Conservation (phyloP, 2,113 vertebrate species). For the Pardalotus punctatus region DNA sequence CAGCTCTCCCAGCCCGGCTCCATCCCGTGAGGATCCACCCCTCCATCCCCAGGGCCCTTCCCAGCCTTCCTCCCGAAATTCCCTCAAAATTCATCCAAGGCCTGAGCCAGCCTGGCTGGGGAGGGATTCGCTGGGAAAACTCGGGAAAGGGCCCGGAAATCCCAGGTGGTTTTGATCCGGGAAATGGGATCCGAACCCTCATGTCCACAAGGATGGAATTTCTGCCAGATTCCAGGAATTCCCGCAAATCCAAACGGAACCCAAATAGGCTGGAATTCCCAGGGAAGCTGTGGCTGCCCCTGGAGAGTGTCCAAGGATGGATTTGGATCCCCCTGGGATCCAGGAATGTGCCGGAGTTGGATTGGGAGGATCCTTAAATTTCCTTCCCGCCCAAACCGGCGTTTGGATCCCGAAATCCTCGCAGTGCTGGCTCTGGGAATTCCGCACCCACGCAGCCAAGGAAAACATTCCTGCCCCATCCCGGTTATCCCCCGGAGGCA, state of each 20-base stretch:
- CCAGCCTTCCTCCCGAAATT: neutral
- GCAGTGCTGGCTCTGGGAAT: rapidly evolving
- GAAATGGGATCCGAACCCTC: neutral
- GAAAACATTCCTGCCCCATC: neutral
- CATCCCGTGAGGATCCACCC: neutral
- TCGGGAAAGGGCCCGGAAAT: neutral
- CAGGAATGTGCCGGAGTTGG: rapidly evolving
- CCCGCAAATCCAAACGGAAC: too few relatives aligned
- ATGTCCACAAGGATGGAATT: neutral
- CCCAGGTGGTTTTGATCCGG: too few relatives aligned
- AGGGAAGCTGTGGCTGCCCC: neutral
- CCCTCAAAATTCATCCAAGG: neutral
- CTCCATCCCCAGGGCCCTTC: neutral
- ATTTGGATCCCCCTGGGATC: rapidly evolving
- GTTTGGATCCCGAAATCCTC: neutral
- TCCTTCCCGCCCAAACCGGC: neutral
- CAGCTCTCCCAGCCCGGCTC: too few relatives aligned
- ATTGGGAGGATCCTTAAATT: rapidly evolving
- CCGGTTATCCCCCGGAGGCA: neutral
- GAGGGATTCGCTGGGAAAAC: neutral
- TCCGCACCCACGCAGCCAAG: rapidly evolving
- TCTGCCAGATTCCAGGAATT: neutral
- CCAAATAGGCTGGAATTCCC: neutral
- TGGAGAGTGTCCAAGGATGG: too few relatives aligned
- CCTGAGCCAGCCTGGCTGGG: too few relatives aligned